A percentile compares a stretch with the other conserved stretches of the same genome.
Evolutionary conservation across 1,140 invertebrate genomes (phyloP).

Genomic region (Thaumetopoea pityocampa): DNA sequence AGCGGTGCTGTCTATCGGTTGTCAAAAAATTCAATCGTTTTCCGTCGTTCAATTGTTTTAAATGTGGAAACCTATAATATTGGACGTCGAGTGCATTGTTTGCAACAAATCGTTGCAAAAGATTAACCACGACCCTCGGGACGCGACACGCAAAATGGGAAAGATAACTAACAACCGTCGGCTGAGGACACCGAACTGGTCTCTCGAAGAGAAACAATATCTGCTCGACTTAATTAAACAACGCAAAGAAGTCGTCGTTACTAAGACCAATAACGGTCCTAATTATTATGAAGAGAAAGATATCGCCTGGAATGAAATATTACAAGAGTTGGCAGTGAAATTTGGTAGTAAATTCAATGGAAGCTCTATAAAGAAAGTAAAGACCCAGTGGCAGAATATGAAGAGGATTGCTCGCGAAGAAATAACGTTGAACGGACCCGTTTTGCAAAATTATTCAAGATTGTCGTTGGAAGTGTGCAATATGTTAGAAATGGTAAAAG

Average conservation of each 20-base stretch:
- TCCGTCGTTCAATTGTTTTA: constrained; percentile 57
- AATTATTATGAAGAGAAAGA: constrained; percentile 63
- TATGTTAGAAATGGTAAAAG: constrained; percentile 54
- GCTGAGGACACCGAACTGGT: constrained; percentile 65
- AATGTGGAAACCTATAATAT: constrained; percentile 67
- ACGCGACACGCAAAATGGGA: constrained; percentile 44
- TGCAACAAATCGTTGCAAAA: constrained; percentile 72
- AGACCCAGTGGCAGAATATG: constrained; percentile 72
- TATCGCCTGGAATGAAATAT: constrained; percentile 66
- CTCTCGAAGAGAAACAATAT: constrained; percentile 58
- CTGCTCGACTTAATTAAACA: constrained; percentile 62
- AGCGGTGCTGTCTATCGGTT: constrained; percentile 34
- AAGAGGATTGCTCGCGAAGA: constrained; percentile 66
- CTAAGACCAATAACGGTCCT: constrained; percentile 53
- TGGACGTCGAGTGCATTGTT: constrained; percentile 70
- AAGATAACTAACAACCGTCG: constrained; percentile 45
- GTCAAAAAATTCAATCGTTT: constrained; percentile 39
- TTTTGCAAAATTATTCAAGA: constrained; percentile 41
- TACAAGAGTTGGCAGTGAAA: constrained; percentile 41
- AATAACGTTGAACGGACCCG: constrained; percentile 41
- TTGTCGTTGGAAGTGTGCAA: constrained; percentile 60
- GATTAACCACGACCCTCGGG: constrained; percentile 54
- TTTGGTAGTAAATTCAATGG: constrained; percentile 59
- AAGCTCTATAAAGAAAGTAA: constrained; percentile 64
- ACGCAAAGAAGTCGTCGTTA: constrained; percentile 55